phyloP scores from a whole-genome alignment of 2,797 vertebrate genomes.

The Muraenolepis orangiensis region DNA sequence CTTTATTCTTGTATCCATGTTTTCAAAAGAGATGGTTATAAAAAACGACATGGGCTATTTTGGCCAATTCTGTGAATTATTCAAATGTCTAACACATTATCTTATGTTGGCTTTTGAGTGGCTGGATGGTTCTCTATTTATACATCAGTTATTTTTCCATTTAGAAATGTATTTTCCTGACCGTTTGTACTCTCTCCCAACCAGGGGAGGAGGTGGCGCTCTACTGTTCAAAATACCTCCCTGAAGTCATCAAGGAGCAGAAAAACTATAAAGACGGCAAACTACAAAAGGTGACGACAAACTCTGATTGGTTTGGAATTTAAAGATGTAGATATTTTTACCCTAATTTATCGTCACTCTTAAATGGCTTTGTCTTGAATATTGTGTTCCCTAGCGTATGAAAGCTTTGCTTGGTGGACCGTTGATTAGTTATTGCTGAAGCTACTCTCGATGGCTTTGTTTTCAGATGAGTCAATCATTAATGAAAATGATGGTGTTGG shows the following conservation, averaged over 20 bases:
- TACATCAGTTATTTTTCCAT: neutral
- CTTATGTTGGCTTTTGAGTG: neutral
- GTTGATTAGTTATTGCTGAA: neutral
- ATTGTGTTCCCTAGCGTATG: neutral
- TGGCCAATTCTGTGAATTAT: neutral
- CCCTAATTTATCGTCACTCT: neutral
- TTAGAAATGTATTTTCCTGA: constrained; percentile 15
- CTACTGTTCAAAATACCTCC: constrained; percentile 98
- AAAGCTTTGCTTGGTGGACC: neutral
- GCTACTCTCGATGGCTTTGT: no score
- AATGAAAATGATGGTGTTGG: neutral
- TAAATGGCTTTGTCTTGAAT: neutral
- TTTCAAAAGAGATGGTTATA: neutral
- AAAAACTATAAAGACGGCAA: constrained; percentile 96
- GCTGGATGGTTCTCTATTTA: neutral
- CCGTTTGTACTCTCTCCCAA: constrained; percentile 33
- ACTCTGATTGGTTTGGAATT: neutral
- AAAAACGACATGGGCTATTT: neutral
- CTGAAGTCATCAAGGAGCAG: constrained; percentile 95
- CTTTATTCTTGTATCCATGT: neutral
- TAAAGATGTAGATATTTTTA: neutral
- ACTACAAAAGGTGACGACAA: constrained; percentile 88
- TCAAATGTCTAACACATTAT: neutral
- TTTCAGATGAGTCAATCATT: no score
- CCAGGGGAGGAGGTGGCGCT: constrained; percentile 96